phyloP scores from a whole-genome alignment of 2,797 vertebrate genomes.

The Sebastes elongatus region DNA sequence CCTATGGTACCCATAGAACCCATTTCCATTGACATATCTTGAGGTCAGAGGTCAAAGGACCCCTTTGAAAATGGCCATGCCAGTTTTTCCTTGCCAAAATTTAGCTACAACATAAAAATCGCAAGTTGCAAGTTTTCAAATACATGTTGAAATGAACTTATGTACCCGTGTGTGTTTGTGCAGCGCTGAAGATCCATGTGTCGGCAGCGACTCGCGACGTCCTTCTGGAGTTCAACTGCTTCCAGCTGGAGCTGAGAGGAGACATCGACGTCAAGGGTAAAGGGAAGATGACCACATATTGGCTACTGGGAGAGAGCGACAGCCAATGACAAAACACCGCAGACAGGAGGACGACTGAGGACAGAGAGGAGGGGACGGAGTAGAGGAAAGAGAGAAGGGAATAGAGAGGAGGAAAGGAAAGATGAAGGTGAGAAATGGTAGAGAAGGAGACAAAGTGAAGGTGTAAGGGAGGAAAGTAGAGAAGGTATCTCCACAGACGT shows the following conservation, averaged over 20 bases:
- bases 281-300: conserved; percentile 92
- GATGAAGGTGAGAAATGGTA: background rate
- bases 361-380: background rate
- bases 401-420: background rate
- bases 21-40: no score
- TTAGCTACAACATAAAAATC: no score
- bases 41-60: no score
- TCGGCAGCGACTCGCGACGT: conserved; percentile 86
- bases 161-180: background rate
- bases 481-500: background rate
- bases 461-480: background rate
- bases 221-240: conserved; percentile 89
- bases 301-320: conserved; percentile 87
- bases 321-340: conserved; percentile 66
- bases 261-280: conserved; percentile 94
- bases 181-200: conserved; percentile 92
- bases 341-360: background rate
- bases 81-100: no score
- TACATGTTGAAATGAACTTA: background rate
- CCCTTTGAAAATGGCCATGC: no score
- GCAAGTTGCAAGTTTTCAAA: background rate
- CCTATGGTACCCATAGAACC: no score
- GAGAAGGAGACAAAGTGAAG: background rate
- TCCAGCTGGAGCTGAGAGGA: conserved; percentile 90
- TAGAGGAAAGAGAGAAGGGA: background rate